These are phyloP conservation scores for Oegoconia quadripuncta DNA, from an alignment of 2,888 invertebrate genomes.

Conservation along the genomic window DNA sequence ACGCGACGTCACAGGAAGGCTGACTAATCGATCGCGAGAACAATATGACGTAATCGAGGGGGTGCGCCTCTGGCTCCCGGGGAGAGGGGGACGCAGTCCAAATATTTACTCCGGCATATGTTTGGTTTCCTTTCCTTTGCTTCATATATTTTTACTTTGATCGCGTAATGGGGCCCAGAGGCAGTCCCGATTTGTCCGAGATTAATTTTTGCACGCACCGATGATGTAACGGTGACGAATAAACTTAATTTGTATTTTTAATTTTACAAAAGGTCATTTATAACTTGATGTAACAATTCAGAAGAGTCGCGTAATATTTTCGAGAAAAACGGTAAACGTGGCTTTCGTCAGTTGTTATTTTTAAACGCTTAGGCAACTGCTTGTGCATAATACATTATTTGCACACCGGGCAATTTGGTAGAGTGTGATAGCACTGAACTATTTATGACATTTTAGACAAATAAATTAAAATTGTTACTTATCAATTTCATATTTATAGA, in stretches of 20 bases:
- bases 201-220: conserved; percentile 61
- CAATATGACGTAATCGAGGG: conserved; percentile 69
- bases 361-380: no score
- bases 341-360: no score
- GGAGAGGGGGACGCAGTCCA: conserved; percentile 52
- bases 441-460: no score
- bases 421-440: no score
- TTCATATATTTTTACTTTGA: conserved; percentile 78
- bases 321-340: no score
- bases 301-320: no score
- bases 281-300: no score
- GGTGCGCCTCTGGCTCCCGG: conserved; percentile 27
- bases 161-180: conserved; percentile 66
- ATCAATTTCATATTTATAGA: no score
- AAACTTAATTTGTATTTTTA: conserved; percentile 35
- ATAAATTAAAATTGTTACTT: no score
- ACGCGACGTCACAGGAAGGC: conserved; percentile 52
- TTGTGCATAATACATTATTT: no score
- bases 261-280: no score
- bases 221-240: conserved; percentile 35
- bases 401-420: no score
- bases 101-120: conserved; percentile 75
- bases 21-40: conserved; percentile 71
- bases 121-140: conserved; percentile 77
- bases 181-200: conserved; percentile 66